Percentiles rank a stretch among this genome's conserved stretches.
Conservation (phyloP, 2,888 invertebrate species). For the Artemia sinica region DNA sequence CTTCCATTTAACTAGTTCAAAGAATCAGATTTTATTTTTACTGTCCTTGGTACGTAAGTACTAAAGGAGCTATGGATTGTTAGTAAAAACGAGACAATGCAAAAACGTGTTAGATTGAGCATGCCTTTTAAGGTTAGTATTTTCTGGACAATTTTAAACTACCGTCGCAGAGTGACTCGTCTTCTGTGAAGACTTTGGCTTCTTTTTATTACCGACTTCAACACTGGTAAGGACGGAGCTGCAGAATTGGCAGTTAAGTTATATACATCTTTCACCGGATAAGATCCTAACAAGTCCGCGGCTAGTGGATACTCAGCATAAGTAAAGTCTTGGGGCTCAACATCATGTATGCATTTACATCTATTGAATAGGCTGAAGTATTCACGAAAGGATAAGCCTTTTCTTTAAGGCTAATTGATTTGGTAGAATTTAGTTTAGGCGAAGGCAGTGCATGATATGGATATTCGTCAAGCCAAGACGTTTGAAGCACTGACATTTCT, state of each 20-base stretch:
- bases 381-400: conserved; percentile 44
- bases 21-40: too few relatives aligned
- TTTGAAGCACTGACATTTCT: conserved; percentile 48
- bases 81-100: too few relatives aligned
- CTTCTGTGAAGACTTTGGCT: background rate
- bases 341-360: background rate
- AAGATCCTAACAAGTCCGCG: conserved; percentile 3
- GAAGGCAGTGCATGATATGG: conserved; percentile 16
- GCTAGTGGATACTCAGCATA: background rate
- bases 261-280: conserved; percentile 2
- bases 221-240: background rate
- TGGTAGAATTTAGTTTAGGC: conserved; percentile 47
- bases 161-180: conserved; percentile 5
- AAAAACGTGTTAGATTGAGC: background rate
- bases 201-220: conserved; percentile 6
- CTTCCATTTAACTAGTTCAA: too few relatives aligned
- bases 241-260: conserved; percentile 3
- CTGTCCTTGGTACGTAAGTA: too few relatives aligned
- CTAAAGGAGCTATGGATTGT: too few relatives aligned
- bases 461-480: conserved; percentile 32
- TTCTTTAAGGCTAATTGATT: conserved; percentile 44
- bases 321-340: background rate
- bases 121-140: conserved; percentile 5
- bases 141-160: conserved; percentile 8
- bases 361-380: conserved; percentile 25